These are phyloP conservation scores for human DNA, from an alignment of 2,113 vertebrate genomes.

Conservation along the genomic window GRCh38 chr15:79933001-79933500, in stretches of 20 bases:
- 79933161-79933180: not conserved
- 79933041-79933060: too few relatives aligned
- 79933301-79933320: not conserved
- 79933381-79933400: not conserved
- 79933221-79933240: conserved; percentile 30
- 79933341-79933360: not conserved
- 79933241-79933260: not conserved
- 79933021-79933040: too few relatives aligned
- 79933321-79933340: not conserved
- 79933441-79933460: not conserved
- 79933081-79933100: not conserved
- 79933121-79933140: not conserved
- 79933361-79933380: not conserved
- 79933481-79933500: conserved; percentile 12
- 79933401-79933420: conserved; percentile 17
- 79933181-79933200: not conserved
- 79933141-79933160: not conserved
- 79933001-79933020: too few relatives aligned
- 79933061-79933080: too few relatives aligned
- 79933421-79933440: not conserved
- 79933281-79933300: not conserved
- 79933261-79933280: not conserved
- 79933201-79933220: not conserved
- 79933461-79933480: not conserved
- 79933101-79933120: not conserved